phyloP scores from a whole-genome alignment of 2,113 vertebrate genomes.

The Sarotherodon lohbergeri region DNA sequence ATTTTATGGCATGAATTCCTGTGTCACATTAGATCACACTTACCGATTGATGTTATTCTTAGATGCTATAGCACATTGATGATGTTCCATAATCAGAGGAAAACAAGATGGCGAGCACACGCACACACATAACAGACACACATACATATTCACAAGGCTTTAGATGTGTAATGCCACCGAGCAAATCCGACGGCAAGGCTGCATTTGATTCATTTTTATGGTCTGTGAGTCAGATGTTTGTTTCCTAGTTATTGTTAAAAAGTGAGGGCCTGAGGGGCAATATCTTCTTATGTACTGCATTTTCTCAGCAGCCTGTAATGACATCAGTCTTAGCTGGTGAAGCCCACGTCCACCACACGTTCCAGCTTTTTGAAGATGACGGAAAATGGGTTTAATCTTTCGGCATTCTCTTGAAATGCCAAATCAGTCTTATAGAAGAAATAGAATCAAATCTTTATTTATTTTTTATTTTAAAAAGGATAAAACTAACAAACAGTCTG shows the following conservation, averaged over 20 bases:
- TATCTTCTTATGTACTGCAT: neutral
- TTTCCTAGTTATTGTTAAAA: conserved; percentile 10
- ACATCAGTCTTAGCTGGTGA: neutral
- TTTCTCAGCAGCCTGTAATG: neutral
- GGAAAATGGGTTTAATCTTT: neutral
- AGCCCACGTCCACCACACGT: neutral
- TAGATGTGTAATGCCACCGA: neutral
- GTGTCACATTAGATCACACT: neutral
- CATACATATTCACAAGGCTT: neutral
- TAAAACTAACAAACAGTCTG: neutral
- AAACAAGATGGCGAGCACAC: neutral
- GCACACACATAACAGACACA: neutral
- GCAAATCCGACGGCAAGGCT: neutral
- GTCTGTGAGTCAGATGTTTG: conserved; percentile 18
- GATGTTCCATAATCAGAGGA: neutral
- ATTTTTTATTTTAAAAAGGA: neutral
- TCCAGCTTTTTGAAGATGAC: neutral
- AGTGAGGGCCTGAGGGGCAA: neutral
- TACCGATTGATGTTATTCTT: neutral
- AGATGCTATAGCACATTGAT: neutral
- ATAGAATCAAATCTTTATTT: no score
- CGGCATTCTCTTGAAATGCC: neutral
- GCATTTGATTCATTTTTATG: neutral
- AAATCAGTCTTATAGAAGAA: neutral
- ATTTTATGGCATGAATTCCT: neutral